Conservation (phyloP, 2,797 vertebrate species). For the Fratercula arctica region DNA sequence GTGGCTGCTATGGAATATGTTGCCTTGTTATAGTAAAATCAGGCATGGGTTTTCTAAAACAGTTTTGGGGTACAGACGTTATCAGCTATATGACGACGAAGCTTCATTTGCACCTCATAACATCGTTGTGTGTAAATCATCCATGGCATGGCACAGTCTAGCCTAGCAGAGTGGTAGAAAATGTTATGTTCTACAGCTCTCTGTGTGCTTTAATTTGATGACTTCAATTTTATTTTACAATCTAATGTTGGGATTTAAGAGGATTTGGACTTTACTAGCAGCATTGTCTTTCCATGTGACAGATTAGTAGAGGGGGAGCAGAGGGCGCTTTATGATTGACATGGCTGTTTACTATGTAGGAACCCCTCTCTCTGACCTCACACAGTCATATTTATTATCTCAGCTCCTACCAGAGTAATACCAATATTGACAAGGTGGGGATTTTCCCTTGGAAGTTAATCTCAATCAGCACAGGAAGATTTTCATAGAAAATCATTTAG, state of each 20-base stretch:
- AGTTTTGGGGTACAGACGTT: not conserved
- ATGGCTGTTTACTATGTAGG: not conserved
- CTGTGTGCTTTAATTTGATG: not conserved
- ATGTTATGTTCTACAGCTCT: not conserved
- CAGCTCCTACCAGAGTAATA: not conserved
- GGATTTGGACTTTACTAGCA: constrained; percentile 65
- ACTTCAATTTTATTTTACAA: constrained; percentile 50
- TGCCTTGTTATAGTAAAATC: not conserved
- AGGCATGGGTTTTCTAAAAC: not conserved
- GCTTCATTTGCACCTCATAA: not conserved
- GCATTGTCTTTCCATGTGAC: constrained; percentile 52
- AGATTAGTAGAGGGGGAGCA: constrained; percentile 44
- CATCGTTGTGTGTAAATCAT: not conserved
- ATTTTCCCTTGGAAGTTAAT: constrained; percentile 29
- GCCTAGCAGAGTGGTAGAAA: not conserved
- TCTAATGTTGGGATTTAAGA: constrained; percentile 61
- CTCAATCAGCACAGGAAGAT: not conserved
- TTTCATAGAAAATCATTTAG: not conserved
- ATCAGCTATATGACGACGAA: not conserved
- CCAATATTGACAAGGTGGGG: not conserved
- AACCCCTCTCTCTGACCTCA: not conserved
- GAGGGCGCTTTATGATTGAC: not conserved
- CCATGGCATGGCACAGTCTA: not conserved
- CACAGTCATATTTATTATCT: constrained; percentile 6
- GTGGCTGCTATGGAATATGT: not conserved